These are phyloP conservation scores for Trichechus manatus DNA, from an alignment of 2,113 vertebrate species.

Conservation along the genomic window DNA sequence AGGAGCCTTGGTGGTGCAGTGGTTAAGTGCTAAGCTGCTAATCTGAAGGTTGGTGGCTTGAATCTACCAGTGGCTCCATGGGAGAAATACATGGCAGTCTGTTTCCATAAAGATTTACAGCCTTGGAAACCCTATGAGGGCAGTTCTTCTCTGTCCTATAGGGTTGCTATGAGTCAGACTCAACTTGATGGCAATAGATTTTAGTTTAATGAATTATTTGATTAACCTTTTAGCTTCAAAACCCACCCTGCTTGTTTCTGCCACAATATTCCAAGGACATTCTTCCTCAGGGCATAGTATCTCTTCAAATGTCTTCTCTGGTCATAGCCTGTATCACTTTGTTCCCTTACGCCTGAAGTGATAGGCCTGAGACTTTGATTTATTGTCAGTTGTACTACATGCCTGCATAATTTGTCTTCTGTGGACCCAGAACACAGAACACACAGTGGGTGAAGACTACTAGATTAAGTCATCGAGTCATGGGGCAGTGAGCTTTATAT, in stretches of 20 bases:
- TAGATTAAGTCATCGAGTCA: not conserved
- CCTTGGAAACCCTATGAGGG: not conserved
- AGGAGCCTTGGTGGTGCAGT: not conserved
- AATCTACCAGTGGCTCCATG: not conserved
- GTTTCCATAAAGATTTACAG: not conserved
- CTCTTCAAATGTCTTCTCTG: not conserved
- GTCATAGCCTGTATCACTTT: not conserved
- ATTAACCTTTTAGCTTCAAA: slow-evolving; percentile 34
- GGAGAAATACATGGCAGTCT: not conserved
- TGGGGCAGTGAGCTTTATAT: not conserved
- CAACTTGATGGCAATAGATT: not conserved
- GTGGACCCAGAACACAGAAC: not conserved
- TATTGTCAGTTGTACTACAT: not conserved
- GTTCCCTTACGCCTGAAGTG: not conserved
- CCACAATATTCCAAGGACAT: not conserved
- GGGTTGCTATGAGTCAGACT: too few species aligned
- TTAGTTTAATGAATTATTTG: not conserved
- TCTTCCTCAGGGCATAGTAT: not conserved
- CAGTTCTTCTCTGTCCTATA: not conserved
- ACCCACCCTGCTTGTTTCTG: not conserved
- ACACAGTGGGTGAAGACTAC: not conserved
- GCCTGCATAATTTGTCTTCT: not conserved
- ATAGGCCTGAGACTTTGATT: not conserved
- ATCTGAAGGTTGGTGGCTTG: not conserved
- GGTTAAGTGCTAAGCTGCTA: not conserved